Conservation (phyloP, 1,140 invertebrate genomes). For the Theocolax elegans region DNA sequence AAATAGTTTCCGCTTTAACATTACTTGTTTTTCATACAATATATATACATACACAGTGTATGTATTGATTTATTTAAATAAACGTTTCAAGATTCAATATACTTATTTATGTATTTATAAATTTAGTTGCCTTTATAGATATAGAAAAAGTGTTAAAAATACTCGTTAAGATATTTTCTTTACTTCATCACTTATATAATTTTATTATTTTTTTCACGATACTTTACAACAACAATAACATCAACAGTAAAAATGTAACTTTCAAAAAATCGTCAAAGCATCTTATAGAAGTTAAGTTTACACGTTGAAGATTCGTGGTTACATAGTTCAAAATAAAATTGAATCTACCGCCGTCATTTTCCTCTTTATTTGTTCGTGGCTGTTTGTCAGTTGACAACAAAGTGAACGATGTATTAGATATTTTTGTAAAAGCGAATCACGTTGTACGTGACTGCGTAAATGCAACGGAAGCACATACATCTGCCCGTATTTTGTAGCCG, state of each 20-base stretch:
- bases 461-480: too few relatives aligned
- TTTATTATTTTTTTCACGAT: not conserved
- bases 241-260: conserved; percentile 30
- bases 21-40: too few relatives aligned
- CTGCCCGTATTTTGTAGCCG: too few relatives aligned
- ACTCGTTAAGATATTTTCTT: conserved; percentile 11
- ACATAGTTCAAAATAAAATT: not conserved
- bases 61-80: not conserved
- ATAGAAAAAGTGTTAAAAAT: conserved; percentile 31
- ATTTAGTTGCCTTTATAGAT: conserved; percentile 18
- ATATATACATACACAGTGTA: too few relatives aligned
- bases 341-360: too few relatives aligned
- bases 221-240: conserved; percentile 27
- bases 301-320: not conserved
- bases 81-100: conserved; percentile 2
- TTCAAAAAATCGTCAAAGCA: conserved; percentile 21
- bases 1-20: too few relatives aligned
- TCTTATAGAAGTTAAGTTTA: not conserved
- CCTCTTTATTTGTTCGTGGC: too few relatives aligned
- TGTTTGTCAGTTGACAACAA: too few relatives aligned
- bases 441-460: too few relatives aligned
- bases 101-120: not conserved
- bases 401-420: too few relatives aligned
- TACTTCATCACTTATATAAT: not conserved
- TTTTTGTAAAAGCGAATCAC: too few relatives aligned